Percentiles rank a stretch among this genome's conserved stretches.
Evolutionary conservation across 92 coral and sea anemone species (phyloP).

Genomic region (Parazoanthus swiftii): DNA sequence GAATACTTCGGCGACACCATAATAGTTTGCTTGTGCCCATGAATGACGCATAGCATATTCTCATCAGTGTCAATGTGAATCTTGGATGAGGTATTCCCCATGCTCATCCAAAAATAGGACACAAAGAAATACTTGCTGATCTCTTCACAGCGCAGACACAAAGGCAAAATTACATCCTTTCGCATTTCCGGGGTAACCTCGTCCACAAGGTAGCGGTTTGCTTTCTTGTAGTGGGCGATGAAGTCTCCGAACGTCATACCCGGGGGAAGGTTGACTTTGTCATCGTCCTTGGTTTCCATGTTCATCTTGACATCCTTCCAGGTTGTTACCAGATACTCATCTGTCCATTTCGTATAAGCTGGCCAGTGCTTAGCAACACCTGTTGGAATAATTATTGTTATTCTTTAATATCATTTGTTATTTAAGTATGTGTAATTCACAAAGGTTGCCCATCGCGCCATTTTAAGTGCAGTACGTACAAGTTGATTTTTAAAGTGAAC

Average conservation of each 20-base stretch:
- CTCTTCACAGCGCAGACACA: constrained; percentile 94
- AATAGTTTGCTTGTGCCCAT: constrained; percentile 80
- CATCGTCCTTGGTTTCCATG: constrained; percentile 97
- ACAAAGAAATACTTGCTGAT: constrained; percentile 93
- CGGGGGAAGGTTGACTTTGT: constrained; percentile 81
- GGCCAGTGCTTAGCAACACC: constrained; percentile 98
- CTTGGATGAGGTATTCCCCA: constrained; percentile 87
- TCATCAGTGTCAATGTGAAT: constrained; percentile 97
- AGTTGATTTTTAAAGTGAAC: too few relatives aligned
- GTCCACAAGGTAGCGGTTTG: constrained; percentile 86
- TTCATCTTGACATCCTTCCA: constrained; percentile 70
- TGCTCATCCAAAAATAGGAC: constrained; percentile 96
- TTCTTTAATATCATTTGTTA: too few relatives aligned
- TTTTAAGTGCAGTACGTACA: too few relatives aligned
- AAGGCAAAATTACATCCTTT: constrained; percentile 80
- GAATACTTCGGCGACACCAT: constrained; percentile 93
- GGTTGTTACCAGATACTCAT: constrained; percentile 77
- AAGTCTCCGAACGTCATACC: constrained; percentile 65
- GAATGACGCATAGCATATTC: constrained; percentile 84
- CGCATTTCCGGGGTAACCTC: constrained; percentile 93
- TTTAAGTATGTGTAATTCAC: too few relatives aligned
- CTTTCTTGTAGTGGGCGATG: constrained; percentile 66
- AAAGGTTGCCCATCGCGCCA: too few relatives aligned
- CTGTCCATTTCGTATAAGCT: constrained; percentile 95
- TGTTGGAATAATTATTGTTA: not conserved